Conservation (phyloP, 92 coral and sea anemone genomes). For the Porites divaricata region DNA sequence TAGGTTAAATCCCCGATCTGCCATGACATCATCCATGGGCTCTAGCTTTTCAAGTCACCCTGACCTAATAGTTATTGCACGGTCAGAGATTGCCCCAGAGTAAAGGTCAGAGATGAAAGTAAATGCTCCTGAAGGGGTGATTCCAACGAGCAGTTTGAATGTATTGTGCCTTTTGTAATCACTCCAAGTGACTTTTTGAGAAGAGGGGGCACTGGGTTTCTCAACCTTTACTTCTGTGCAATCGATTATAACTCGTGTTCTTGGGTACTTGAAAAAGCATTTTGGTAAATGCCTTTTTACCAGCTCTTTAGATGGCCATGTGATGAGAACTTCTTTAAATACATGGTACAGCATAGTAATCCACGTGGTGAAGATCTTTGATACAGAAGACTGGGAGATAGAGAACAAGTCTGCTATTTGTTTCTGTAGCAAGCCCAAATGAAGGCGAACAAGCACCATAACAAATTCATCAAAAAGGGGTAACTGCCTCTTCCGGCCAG, state of each 20-base stretch:
- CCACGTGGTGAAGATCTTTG: conserved; percentile 48
- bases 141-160: conserved; percentile 54
- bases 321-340: conserved; percentile 4
- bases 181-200: conserved; percentile 7
- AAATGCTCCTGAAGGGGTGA: conserved; percentile 58
- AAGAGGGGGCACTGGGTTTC: conserved; percentile 25
- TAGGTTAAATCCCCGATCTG: conserved; percentile 46
- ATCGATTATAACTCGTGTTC: conserved; percentile 12
- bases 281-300: not conserved
- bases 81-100: conserved; percentile 65
- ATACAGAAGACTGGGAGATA: conserved; percentile 33
- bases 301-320: no score
- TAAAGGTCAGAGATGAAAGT: conserved; percentile 23
- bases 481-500: conserved; percentile 41
- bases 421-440: conserved; percentile 26
- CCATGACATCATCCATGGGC: conserved; percentile 51
- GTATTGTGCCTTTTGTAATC: conserved; percentile 39
- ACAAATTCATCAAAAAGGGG: conserved; percentile 49
- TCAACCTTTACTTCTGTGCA: conserved; percentile 45
- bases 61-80: conserved; percentile 36
- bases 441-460: conserved; percentile 34
- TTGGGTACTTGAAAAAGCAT: conserved; percentile 28
- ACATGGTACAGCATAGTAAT: conserved; percentile 29
- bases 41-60: conserved; percentile 41
- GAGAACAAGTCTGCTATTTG: conserved; percentile 30